Evolutionary conservation across 2,113 vertebrate species (phyloP), one percentile per base, ranked within the genome.

Genomic region (Sprattus sprattus): DNA sequence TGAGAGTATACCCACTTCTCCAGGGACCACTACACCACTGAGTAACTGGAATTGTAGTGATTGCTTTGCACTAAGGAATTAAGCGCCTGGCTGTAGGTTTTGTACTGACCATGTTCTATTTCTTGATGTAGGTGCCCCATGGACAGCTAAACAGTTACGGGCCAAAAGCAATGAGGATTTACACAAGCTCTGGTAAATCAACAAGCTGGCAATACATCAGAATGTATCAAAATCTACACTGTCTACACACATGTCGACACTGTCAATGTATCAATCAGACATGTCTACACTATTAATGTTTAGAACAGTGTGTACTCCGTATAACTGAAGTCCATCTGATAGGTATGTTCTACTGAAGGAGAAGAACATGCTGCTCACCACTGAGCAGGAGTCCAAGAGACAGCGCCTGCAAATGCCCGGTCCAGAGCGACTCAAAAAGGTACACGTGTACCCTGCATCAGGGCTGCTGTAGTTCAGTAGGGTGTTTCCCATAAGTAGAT

Each of bases 331-430:
- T 71, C 6, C 32, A 25, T 71, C 8, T 64, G 82, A 52, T 80
- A 99, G 98, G 98, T 99, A 99, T 91, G 95, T 99, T 32, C 95
- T 99, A 28, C 90, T 99, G 87, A 99, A 99, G 90, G 98, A 99
- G 89, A 97, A 94, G 91, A 99, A 99, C 91, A 97, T 99, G 97
- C 94, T 99, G 83, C 91, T 97, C 67, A 99, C 98, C n/a, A 86
- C 97, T 46, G 90, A 99, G 85, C 97, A 99, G 92, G 98, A 99
- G 90, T 91, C 96, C 8, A 98, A 95, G 90, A 91, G 98, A 39
- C 97, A 98, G 71, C 83, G 89, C 4, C 81, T 94, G 86, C 94
- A 91, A 10, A 99, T 99, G 97, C 97, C 98, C 0, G 99, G 98
- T 86, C 97, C 97, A 45, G 97, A 99, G 82, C 95, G 98, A 71